Conservation (phyloP, 2,797 vertebrate species). For the Malurus splendens region DNA sequence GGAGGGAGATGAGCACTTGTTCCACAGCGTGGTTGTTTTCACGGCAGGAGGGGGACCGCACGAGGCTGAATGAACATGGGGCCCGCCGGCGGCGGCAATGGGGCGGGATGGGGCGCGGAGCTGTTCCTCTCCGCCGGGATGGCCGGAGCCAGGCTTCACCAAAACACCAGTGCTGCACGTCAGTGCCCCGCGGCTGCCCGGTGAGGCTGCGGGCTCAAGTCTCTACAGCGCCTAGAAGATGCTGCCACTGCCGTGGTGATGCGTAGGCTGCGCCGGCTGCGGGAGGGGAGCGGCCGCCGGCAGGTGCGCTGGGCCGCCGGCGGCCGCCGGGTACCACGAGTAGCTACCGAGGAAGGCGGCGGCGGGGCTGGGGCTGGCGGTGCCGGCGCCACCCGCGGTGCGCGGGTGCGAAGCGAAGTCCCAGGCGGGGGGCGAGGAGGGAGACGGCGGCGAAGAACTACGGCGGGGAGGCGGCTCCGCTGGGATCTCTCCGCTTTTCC, state of each 20-base stretch:
- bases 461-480: slow-evolving; percentile 82
- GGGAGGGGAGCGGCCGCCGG: slow-evolving; percentile 78
- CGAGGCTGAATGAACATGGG: not conserved
- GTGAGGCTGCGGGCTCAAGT: not conserved
- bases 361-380: slow-evolving; percentile 81
- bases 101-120: no score
- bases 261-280: slow-evolving; percentile 68
- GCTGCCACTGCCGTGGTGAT: slow-evolving; percentile 74
- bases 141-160: not conserved
- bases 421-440: slow-evolving; percentile 79
- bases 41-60: not conserved
- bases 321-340: slow-evolving; percentile 89
- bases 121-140: not conserved
- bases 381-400: slow-evolving; percentile 80
- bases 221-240: slow-evolving; percentile 52
- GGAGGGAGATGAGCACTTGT: not conserved
- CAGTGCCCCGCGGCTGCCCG: not conserved
- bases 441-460: slow-evolving; percentile 85
- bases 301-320: slow-evolving; percentile 75
- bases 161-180: not conserved
- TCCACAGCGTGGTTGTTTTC: not conserved
- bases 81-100: no score
- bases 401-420: slow-evolving; percentile 88
- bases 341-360: slow-evolving; percentile 91
- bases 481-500: slow-evolving; percentile 93